Evolutionary conservation across 1,140 invertebrate genomes (phyloP), one percentile per base, ranked within the genome.

Genomic region (Drosophila saltans): DNA sequence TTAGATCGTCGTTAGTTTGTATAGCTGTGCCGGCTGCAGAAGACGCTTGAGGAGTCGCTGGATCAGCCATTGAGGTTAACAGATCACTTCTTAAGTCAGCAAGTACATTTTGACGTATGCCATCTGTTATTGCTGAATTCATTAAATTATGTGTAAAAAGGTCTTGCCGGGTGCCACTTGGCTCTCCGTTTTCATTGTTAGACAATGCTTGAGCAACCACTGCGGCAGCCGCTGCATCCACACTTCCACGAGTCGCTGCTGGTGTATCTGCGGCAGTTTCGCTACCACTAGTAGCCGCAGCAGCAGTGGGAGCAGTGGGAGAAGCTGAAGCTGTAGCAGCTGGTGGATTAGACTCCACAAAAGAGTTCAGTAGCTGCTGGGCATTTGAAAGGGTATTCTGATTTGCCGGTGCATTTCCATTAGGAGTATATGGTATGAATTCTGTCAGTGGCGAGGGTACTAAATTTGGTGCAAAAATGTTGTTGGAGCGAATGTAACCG

Each of bases 401-500:
- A 1, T 16, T 24, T 2, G 21, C 39, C n/a, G 10, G 39, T 21
- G 10, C n/a, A 39, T 52, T 65, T 11, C 10, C 30, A 30, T 8
- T 45, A n/a, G 62, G 52, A 8, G 30, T 41, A 30, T 69, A 74
- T 8, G 60, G 39, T 9, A 74, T 43, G 4, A 73, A 28, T n/a
- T 77, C 74, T 3, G 41, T 10, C 1, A 71, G 8, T 16, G 75
- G 75, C 16, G 67, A 57, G 6, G 72, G 45, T 43, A 69, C 40
- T 5, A 89, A 24, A 56, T 84, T 83, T 21, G 84, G 84, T 9
- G 89, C 61, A 26, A 92, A 79, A 39, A 91, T 92, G 45, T 92
- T 92, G 36, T 92, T 92, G 2, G 92, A 92, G 36, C 91, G 86
- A 30, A 92, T 92, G 58, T 92, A 92, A 24, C 93, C 93, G 3